A percentile compares a stretch with the other conserved stretches of the same genome.
Conservation (phyloP, 2,113 vertebrate genomes). For the Vidua macroura region DNA sequence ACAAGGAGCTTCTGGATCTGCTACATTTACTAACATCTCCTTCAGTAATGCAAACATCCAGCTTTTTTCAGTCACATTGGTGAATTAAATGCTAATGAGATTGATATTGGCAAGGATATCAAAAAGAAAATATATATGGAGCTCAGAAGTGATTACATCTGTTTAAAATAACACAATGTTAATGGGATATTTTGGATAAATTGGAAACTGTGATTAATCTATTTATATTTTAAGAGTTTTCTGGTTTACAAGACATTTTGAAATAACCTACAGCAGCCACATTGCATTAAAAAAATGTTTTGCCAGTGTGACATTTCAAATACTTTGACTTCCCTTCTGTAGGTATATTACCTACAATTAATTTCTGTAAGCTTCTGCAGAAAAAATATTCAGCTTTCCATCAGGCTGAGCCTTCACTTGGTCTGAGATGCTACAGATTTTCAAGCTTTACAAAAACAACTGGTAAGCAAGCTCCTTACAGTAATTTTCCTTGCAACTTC, state of each 20-base stretch:
- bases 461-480: background rate
- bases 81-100: background rate
- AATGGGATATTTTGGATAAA: background rate
- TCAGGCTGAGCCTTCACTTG: background rate
- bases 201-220: background rate
- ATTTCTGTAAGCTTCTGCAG: background rate
- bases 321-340: background rate
- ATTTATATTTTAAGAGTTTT: background rate
- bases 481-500: background rate
- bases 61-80: background rate
- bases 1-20: background rate
- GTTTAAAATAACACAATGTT: background rate
- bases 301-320: background rate
- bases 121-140: background rate
- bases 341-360: background rate
- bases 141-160: background rate
- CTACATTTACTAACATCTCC: background rate
- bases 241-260: background rate
- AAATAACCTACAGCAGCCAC: background rate
- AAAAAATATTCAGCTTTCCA: background rate
- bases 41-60: background rate
- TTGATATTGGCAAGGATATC: background rate
- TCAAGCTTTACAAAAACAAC: background rate
- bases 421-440: background rate
- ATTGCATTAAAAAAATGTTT: background rate